Evolutionary conservation across 2,797 vertebrate species (phyloP), one percentile per base, ranked within the genome.

Genomic region (Microctenopoma steveboyesi): DNA sequence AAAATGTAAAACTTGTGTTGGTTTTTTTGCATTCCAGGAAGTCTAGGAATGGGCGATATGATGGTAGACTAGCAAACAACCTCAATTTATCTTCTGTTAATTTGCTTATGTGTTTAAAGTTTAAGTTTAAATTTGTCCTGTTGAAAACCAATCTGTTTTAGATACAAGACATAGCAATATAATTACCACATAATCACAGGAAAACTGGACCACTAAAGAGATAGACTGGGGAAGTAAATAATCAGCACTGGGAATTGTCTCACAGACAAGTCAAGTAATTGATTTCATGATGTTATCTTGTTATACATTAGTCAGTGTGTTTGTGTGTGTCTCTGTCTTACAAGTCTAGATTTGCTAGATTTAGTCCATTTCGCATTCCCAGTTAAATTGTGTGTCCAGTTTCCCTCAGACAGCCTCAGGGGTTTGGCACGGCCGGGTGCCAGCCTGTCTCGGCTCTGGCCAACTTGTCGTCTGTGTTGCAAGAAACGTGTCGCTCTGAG

Each of bases 331-430:
- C 39, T 47, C 40, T 43, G 52, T 62, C 67, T 80, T 73, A 66
- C 18, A 47, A 59, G 52, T 71, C 71, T 22, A 46, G 69, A 48
- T 46, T 33, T 28, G 42, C 74, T 82, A 72, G 65, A 64, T 84
- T 74, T 67, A 76, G 75, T 81, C 67, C 68, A 42, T 42, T 42
- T 42, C 43, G 8, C 16, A 46, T n/a, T 48, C 37, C 69, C 77
- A 73, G 76, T 88, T 69, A 67, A 79, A 82, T 67, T 79, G 86
- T 79, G 82, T 78, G 84, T 82, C 83, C 84, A 64, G 82, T 77
- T 72, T 78, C 76, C 75, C 70, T 83, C 75, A 82, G 86, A 81
- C 78, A 70, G 80, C 87, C 84, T 79, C 47, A 1, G 79, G 86
- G 86, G 68, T 74, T 84, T 86, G 81, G 81, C 84, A 71, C 66